Evolutionary conservation across 2,797 vertebrate species (phyloP), one percentile per base, ranked within the genome.

Genomic region (Sandelia bainsii): DNA sequence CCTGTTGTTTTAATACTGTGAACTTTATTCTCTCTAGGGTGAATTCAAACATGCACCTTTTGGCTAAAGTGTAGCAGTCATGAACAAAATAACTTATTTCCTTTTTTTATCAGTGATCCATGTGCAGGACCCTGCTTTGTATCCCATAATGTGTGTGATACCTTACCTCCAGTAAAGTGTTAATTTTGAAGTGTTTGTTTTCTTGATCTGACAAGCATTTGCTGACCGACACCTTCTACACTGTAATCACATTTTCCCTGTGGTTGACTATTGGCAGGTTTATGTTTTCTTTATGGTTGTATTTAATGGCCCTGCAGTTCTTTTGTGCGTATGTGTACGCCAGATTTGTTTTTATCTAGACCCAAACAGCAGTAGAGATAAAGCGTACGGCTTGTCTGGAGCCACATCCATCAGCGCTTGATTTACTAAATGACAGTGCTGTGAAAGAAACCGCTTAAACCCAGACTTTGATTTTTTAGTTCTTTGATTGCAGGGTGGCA

Each of bases 401-500:
- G 82, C 81, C 85, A 80, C 85, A 82, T 79, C 79, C 82, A 78
- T 71, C 76, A 32, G 82, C 27, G 70, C 69, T 65, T 49, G 63
- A 66, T 75, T 84, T 72, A 82, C 45, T 77, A 82, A 87, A 86
- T 87, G 79, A 76, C 69, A 72, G 77, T 79, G 80, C 46, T 20
- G 56, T 16, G 72, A 69, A 37, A 25, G 22, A 81, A 72, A 48
- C 75, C 48, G 17, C 77, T 62, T 3, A 68, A 73, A 79, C 53
- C 59, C 52, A 22, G 56, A 79, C 86, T 91, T 91, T 84, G 78
- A 88, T 91, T 82, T 73, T 73, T 77, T 60, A 25, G 74, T 67
- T 72, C 44, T 69, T 60, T 86, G 79, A 93, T 91, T 91, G 76
- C 49, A 89, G 83, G 76, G 80, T 79, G 74, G 81, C 53, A 77